Evolutionary conservation across 2,888 invertebrate genomes (phyloP).

Genomic region (Monochamus alternatus): DNA sequence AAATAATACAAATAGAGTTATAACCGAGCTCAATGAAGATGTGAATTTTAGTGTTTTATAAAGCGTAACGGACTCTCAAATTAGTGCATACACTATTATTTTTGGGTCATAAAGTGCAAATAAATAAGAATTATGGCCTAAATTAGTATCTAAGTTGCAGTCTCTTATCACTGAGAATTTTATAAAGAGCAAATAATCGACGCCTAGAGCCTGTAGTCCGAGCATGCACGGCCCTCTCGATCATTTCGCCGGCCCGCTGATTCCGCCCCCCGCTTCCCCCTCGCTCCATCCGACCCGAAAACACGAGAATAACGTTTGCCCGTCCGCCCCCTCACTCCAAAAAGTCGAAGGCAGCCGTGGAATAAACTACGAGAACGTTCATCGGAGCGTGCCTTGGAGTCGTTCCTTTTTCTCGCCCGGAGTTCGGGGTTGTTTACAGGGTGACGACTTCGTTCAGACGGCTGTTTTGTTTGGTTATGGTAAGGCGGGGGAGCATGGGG

Average conservation of each 20-base stretch:
- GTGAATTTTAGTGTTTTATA: too few relatives aligned
- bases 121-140: too few relatives aligned
- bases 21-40: too few relatives aligned
- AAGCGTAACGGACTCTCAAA: too few relatives aligned
- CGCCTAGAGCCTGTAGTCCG: not conserved
- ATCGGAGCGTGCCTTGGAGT: conserved; percentile 30
- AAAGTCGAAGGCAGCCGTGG: conserved; percentile 41
- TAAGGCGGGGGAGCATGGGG: conserved; percentile 51
- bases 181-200: too few relatives aligned
- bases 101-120: too few relatives aligned
- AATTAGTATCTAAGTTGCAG: too few relatives aligned
- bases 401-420: conserved; percentile 36
- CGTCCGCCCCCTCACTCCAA: conserved; percentile 54
- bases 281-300: conserved; percentile 57
- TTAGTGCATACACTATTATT: too few relatives aligned
- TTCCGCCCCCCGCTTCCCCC: conserved; percentile 54
- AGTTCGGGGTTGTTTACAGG: conserved; percentile 48
- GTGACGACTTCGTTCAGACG: conserved; percentile 61
- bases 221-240: conserved; percentile 15
- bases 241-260: conserved; percentile 27
- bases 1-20: too few relatives aligned
- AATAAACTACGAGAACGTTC: conserved; percentile 49
- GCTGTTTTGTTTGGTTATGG: conserved; percentile 64
- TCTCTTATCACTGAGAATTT: too few relatives aligned
- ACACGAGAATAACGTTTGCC: conserved; percentile 62